Evolutionary conservation across 1,140 invertebrate species (phyloP).

Genomic region (Euwallacea similis): DNA sequence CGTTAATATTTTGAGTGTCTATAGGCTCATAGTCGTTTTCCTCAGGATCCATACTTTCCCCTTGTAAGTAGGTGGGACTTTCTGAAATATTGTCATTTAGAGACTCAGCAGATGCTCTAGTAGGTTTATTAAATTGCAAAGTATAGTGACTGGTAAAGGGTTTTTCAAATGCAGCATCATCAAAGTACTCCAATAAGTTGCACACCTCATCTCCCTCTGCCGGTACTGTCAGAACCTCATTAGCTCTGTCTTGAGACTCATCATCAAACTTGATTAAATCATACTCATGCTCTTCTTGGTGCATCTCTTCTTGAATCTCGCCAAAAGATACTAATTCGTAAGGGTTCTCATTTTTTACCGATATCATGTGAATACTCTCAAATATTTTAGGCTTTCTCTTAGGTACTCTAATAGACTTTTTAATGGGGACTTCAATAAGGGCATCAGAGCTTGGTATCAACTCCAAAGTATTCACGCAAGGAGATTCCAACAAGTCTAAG

Average conservation of each 20-base stretch:
- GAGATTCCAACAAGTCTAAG: constrained; percentile 44
- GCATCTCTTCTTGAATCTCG: constrained; percentile 10
- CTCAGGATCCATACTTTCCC: constrained; percentile 21
- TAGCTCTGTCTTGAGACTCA: constrained; percentile 19
- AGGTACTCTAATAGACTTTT: constrained; percentile 40
- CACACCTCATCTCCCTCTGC: constrained; percentile 44
- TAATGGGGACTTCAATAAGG: constrained; percentile 52
- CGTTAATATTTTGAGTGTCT: constrained; percentile 40
- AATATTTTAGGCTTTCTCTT: constrained; percentile 33
- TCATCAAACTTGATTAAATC: constrained; percentile 43
- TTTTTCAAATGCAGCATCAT: constrained; percentile 40
- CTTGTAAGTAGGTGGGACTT: constrained; percentile 40
- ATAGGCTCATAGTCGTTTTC: constrained; percentile 49
- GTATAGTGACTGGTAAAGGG: constrained; percentile 34
- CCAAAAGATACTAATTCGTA: constrained; percentile 41
- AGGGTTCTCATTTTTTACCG: constrained; percentile 26
- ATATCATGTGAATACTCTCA: constrained; percentile 41
- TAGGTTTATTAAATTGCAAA: constrained; percentile 36
- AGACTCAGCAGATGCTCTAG: constrained; percentile 44
- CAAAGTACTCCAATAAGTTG: constrained; percentile 38
- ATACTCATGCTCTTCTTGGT: constrained; percentile 38
- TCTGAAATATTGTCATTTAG: constrained; percentile 38
- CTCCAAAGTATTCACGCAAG: constrained; percentile 51
- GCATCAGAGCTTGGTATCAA: constrained; percentile 49
- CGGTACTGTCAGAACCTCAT: constrained; percentile 41